Evolutionary conservation across 2,888 invertebrate genomes (phyloP), one percentile per base, ranked within the genome.

Genomic region (Sesamia inferens): DNA sequence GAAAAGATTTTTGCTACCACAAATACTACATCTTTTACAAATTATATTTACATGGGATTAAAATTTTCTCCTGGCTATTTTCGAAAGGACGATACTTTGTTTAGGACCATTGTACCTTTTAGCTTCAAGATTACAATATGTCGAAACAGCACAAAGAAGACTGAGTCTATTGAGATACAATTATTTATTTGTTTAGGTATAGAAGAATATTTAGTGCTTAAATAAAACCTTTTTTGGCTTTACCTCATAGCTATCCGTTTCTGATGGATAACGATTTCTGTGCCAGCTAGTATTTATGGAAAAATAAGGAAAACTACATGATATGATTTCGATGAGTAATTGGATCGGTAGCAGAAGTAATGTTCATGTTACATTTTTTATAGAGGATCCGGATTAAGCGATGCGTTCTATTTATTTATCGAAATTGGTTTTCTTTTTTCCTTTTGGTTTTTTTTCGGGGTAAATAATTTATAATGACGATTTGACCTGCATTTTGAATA

Each of bases 371-470:
- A 83, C 83, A 82, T 85, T 84, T 84, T 88, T 86, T 88, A 86
- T 87, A 83, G 71, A 76, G 63, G 66, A 75, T 31, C 63, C 71
- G 81, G 82, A 85, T 83, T 84, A 85, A 85, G 78, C 75, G 86
- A 85, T 85, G 82, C 80, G 79, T 78, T 82, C 83, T 83, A 85
- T 88, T 89, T 88, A 83, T 88, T 84, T 86, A 83, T 80, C 74
- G 73, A 68, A 77, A 82, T 76, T 79, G 78, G 70, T 81, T 84
- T 78, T 68, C 70, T 58, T 74, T 71, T 85, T 81, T 79, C 64
- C 69, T 74, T 77, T 76, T 54, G 48, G 65, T 64, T 62, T 71
- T 74, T 57, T 54, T 58, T n/a, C 19, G 22, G 44, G 42, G 57
- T 62, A 44, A 66, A 63, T 66, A 61, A 69, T 70, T 74, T 72